Percentiles rank a stretch among this genome's conserved stretches.
Conservation (phyloP, 2,888 invertebrate species). For the Lasiommata megera region DNA sequence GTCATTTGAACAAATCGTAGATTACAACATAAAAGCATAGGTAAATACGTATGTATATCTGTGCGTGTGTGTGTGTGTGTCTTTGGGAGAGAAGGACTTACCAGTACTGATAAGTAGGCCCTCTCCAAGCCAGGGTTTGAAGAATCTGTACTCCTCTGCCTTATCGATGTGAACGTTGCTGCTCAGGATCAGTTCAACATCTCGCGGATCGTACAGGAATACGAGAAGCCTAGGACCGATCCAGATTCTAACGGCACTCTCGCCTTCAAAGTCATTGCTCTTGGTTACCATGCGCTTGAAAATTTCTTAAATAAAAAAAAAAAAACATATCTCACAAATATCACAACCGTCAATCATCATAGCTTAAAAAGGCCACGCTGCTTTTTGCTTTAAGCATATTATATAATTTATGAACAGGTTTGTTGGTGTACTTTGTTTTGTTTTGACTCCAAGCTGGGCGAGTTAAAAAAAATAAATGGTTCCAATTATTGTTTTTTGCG, state of each 20-base stretch:
- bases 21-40: too few relatives aligned
- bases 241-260: constrained; percentile 85
- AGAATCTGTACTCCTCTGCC: constrained; percentile 88
- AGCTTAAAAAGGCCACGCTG: too few relatives aligned
- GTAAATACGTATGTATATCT: too few relatives aligned
- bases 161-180: constrained; percentile 92
- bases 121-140: constrained; percentile 92
- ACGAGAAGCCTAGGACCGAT: constrained; percentile 88
- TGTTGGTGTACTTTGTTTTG: too few relatives aligned
- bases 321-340: background rate
- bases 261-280: constrained; percentile 79
- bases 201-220: constrained; percentile 88
- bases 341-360: too few relatives aligned
- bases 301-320: constrained; percentile 77
- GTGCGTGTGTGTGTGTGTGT: too few relatives aligned
- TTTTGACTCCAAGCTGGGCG: too few relatives aligned
- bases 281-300: constrained; percentile 82
- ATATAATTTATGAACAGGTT: too few relatives aligned
- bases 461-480: too few relatives aligned
- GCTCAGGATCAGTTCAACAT: constrained; percentile 89
- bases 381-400: too few relatives aligned
- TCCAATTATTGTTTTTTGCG: too few relatives aligned
- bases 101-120: constrained; percentile 91
- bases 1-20: too few relatives aligned
- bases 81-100: constrained; percentile 44